Percentiles rank a stretch among this genome's conserved stretches.
Evolutionary conservation across 2,888 invertebrate genomes (phyloP).

Genomic region (Conops quadrifasciatus): DNA sequence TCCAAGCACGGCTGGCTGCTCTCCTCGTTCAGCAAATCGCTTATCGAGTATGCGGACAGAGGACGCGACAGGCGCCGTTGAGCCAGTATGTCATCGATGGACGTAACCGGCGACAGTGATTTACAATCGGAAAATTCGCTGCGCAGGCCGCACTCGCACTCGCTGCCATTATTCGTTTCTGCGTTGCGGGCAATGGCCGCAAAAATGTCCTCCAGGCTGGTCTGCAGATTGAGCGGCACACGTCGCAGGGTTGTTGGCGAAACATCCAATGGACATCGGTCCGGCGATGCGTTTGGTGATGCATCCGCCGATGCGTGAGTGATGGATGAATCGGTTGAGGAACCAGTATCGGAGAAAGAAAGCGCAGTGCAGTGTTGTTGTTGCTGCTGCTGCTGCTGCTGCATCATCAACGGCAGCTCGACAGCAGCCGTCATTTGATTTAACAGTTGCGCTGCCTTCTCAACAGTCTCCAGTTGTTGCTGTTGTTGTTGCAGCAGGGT

Average conservation of each 20-base stretch:
- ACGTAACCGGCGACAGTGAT: constrained; percentile 57
- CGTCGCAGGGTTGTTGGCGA: constrained; percentile 51
- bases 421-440: constrained; percentile 46
- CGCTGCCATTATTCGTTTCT: constrained; percentile 46
- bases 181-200: constrained; percentile 60
- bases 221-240: constrained; percentile 52
- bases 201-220: constrained; percentile 62
- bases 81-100: constrained; percentile 62
- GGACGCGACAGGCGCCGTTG: constrained; percentile 61
- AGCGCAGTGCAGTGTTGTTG: constrained; percentile 34
- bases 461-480: constrained; percentile 54
- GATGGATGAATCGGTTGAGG: constrained; percentile 55
- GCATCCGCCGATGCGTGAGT: constrained; percentile 47
- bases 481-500: constrained; percentile 47
- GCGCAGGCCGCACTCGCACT: constrained; percentile 9
- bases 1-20: constrained; percentile 46
- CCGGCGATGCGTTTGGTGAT: constrained; percentile 39
- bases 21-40: constrained; percentile 62
- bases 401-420: constrained; percentile 41
- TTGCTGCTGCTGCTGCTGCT: constrained; percentile 9
- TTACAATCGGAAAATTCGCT: constrained; percentile 45
- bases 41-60: constrained; percentile 64
- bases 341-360: constrained; percentile 48
- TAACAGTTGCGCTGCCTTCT: constrained; percentile 55
- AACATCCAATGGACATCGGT: constrained; percentile 47